Evolutionary conservation across 2,888 invertebrate species (phyloP), one percentile per base, ranked within the genome.

Genomic region (Rotaria magnacalcarata): DNA sequence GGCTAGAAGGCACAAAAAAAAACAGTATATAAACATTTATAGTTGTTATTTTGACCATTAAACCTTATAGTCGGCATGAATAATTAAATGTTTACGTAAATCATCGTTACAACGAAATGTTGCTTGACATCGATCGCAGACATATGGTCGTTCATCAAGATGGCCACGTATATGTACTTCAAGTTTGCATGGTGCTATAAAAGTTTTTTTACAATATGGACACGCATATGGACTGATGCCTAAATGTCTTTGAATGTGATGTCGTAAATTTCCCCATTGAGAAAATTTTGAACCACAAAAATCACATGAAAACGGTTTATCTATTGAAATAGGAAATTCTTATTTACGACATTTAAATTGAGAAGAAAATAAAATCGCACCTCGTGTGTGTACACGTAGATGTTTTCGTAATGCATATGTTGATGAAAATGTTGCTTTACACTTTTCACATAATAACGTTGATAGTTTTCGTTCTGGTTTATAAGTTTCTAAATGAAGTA

Each of bases 181-280:
- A 27, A 84, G 52, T 52, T 84, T 84, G 27, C 84, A 54, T 34
- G 84, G 84, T 34, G 84, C 84, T 21, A 84, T 84, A 54, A 54
- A 84, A 11, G 84, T 41, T 41, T 84, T 84, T 16, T 84, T 56
- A 54, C 84, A 84, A 56, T 84, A 84, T 21, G 84, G 84, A 56
- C 84, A 84, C 34, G 54, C 54, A 52, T 84, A 84, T 11, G 84
- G 84, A 84, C 56, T 84, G 6, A 84, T 84, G 14, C 84, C 84
- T 34, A 84, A 14, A 84, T 84, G 84, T 27, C 84, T 52, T 56
- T 84, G 84, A 21, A 84, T 84, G 27, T 84, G 84, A 52, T 54
- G 56, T 27, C 84, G 84, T 84, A 84, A 84, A 84, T 84, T 84
- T 54, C 84, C 84, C 84, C 84, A 84, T 52, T 84, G 84, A 54